Base-by-base conservation (phyloP, 1,140 invertebrate species). In the Helicoverpa armigera region DNA sequence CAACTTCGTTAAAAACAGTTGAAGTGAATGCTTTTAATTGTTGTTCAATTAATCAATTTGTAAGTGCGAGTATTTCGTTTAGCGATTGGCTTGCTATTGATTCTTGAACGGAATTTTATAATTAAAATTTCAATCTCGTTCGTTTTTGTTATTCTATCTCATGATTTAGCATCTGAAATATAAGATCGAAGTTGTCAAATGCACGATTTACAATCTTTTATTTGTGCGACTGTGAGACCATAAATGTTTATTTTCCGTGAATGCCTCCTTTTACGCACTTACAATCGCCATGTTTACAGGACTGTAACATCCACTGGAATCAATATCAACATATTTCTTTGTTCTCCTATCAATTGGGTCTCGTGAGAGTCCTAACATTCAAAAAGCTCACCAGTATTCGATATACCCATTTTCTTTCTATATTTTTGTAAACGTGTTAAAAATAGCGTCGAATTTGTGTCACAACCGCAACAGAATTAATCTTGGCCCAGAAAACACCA, bases 311-410 rank as follows among this genome's bases (percentile, higher is more conserved):
- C 29, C 31, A 43, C 29, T 14, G 31, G 61, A 65, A 65, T 65
- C 61, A 65, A 65, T 65, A 65, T 65, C 61, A 65, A 65, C 61
- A 65, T 65, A 31, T 65, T 65, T 65, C 29, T 65, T 65, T 72
- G 53, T 72, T 72, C 10, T 29, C 18, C 48, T 54, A 53, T 72
- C 48, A 53, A 13, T 29, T 31, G 13, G 4, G 1, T 29, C 29
- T 31, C 58, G n/a, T 58, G n/a, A 43, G 54, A 18, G 31, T n/a
- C n/a, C n/a, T n/a, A n/a, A n/a, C n/a, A n/a, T n/a, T n/a, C n/a
- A 35, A 35, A 35, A 35, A 35, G 0, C 3, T 35, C 35, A n/a
- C 35, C 35, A 7, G 3, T 35, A 3, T 7, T 35, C 35, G 3
- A 35, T 3, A 35, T 35, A 1, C 3, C 35, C 35, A 35, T 35